Conservation (phyloP, 2,113 vertebrate species). For the Cryptomyrus ogoouensis region DNA sequence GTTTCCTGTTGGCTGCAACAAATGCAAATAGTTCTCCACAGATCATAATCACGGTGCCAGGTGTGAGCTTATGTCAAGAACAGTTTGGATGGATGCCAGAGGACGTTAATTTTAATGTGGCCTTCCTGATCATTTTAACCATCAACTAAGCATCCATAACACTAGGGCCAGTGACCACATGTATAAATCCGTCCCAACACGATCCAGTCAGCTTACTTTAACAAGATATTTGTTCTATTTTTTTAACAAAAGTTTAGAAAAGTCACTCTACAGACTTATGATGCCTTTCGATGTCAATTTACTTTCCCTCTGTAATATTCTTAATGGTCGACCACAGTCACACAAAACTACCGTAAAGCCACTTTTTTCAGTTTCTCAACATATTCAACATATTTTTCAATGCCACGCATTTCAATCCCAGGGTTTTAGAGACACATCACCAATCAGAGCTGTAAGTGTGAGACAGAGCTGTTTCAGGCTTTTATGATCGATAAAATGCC, state of each 20-base stretch:
- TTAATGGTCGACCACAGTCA: not conserved
- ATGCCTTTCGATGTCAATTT: not conserved
- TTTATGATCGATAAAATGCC: not conserved
- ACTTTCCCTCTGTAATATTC: not conserved
- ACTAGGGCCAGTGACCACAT: not conserved
- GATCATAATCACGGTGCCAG: constrained; percentile 6
- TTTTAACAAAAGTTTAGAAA: not conserved
- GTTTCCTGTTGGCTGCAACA: constrained; percentile 18
- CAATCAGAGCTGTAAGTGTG: not conserved
- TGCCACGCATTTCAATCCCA: not conserved
- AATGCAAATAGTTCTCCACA: constrained; percentile 16
- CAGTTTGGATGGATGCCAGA: constrained; percentile 3
- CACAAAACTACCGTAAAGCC: not conserved
- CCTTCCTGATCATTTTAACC: not conserved
- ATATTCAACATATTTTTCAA: not conserved
- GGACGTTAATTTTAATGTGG: constrained; percentile 12
- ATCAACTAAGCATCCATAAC: constrained; percentile 9
- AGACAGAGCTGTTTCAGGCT: not conserved
- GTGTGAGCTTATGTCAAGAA: constrained; percentile 10
- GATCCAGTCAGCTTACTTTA: not conserved
- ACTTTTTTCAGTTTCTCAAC: not conserved
- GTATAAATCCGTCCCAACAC: not conserved
- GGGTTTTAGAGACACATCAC: not conserved
- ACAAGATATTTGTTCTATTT: not conserved
- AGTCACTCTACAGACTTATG: not conserved